These are phyloP conservation scores for Antigone vipio DNA, from an alignment of 2,113 vertebrate genomes.

Conservation along the genomic window DNA sequence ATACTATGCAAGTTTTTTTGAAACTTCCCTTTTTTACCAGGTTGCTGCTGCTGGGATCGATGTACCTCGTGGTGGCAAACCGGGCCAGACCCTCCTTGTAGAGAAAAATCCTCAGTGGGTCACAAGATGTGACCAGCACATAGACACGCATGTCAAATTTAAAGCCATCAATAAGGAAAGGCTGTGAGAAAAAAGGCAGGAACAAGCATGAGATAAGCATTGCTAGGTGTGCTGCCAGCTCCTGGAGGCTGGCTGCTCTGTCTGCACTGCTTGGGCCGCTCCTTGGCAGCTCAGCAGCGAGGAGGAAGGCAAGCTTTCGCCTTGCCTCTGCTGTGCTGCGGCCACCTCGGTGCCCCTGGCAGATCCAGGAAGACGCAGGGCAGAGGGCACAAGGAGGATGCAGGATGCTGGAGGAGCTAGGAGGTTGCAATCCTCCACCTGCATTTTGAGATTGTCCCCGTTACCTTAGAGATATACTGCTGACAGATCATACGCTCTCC, in stretches of 20 bases:
- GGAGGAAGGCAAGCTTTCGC: not conserved
- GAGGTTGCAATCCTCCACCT: not conserved
- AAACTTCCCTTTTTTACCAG: slow-evolving; percentile 65
- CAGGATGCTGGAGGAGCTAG: not conserved
- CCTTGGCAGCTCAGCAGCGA: not conserved
- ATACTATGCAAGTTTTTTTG: not conserved
- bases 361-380: not conserved
- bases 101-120: slow-evolving; percentile 78
- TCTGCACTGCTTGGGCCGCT: not conserved
- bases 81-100: slow-evolving; percentile 80
- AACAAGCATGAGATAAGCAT: not conserved
- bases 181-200: slow-evolving; percentile 56
- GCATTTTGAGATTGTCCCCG: rapidly evolving
- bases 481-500: slow-evolving; percentile 80
- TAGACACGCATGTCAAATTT: slow-evolving; percentile 82
- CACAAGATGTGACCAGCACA: slow-evolving; percentile 79
- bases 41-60: slow-evolving; percentile 71
- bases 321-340: rapidly evolving
- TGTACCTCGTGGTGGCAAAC: slow-evolving; percentile 80
- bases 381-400: not conserved
- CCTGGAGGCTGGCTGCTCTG: not conserved
- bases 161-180: slow-evolving; percentile 80
- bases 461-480: slow-evolving; percentile 80
- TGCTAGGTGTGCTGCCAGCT: not conserved
- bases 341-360: not conserved